A percentile compares a stretch with the other conserved stretches of the same genome.
Evolutionary conservation across 2,113 vertebrate genomes (phyloP).

Genomic region (Nerophis lumbriciformis): DNA sequence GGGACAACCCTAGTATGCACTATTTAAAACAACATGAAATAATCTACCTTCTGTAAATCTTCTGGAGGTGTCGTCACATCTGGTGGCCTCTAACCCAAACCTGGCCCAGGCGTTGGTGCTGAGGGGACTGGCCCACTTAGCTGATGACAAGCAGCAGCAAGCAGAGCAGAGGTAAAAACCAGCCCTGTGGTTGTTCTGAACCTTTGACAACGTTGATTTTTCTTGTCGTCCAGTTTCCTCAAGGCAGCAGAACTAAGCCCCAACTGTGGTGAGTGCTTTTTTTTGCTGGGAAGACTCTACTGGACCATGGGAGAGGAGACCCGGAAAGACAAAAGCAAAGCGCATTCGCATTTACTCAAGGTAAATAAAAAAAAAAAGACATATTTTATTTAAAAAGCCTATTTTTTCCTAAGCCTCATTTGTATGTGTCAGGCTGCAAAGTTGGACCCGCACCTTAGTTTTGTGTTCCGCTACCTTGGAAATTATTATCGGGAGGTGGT

Average conservation of each 20-base stretch:
- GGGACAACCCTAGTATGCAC: too few relatives aligned
- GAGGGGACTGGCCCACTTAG: constrained; percentile 71
- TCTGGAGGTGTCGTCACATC: constrained; percentile 78
- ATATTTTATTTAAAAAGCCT: neutral
- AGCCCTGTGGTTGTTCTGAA: neutral
- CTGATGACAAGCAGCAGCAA: constrained; percentile 71
- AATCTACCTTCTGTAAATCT: neutral
- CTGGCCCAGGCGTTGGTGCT: constrained; percentile 75
- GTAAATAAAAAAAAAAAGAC: constrained; percentile 55
- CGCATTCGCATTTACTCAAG: constrained; percentile 87
- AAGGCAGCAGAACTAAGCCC: constrained; percentile 75
- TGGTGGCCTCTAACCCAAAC: constrained; percentile 73
- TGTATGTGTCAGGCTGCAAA: constrained; percentile 82
- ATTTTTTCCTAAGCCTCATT: constrained; percentile 2
- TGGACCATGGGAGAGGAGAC: constrained; percentile 90
- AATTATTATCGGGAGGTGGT: constrained; percentile 85
- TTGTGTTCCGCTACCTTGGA: constrained; percentile 84
- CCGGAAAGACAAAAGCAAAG: constrained; percentile 83
- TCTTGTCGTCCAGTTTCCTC: constrained; percentile 72
- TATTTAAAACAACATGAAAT: neutral
- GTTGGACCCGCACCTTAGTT: constrained; percentile 80
- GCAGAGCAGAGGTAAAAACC: constrained; percentile 81
- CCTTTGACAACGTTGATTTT: neutral
- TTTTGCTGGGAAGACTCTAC: constrained; percentile 82
- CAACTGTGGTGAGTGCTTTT: constrained; percentile 79